phyloP scores from a whole-genome alignment of 2,888 invertebrate species.

The Mactromeris polynyma region DNA sequence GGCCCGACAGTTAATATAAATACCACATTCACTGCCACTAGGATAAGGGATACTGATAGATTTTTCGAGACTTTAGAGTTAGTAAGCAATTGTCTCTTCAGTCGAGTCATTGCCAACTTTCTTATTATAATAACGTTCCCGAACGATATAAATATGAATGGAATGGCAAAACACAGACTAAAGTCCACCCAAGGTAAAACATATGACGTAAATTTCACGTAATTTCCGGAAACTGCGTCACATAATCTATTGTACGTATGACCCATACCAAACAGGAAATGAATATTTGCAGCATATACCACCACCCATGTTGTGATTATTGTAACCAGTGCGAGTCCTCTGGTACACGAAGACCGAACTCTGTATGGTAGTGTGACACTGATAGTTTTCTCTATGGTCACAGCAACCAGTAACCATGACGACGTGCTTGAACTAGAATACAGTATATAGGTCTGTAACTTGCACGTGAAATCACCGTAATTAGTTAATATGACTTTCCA shows the following conservation, averaged over 20 bases:
- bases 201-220: conserved; percentile 34
- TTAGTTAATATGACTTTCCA: conserved; percentile 34
- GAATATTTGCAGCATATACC: conserved; percentile 38
- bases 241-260: conserved; percentile 46
- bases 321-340: neutral
- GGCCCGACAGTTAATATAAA: conserved; percentile 38
- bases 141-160: conserved; percentile 32
- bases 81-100: conserved; percentile 33
- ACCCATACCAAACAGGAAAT: conserved; percentile 50
- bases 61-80: conserved; percentile 26
- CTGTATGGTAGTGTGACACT: conserved; percentile 39
- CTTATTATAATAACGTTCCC: conserved; percentile 42
- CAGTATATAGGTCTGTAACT: conserved; percentile 42
- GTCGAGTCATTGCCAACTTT: conserved; percentile 30
- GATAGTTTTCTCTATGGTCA: conserved; percentile 41
- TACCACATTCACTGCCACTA: conserved; percentile 38
- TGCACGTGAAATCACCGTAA: conserved; percentile 37
- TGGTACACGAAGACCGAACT: conserved; percentile 35
- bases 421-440: conserved; percentile 48
- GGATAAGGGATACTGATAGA: conserved; percentile 33
- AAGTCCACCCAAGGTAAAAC: conserved; percentile 48
- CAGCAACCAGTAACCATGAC: conserved; percentile 43
- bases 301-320: conserved; percentile 30
- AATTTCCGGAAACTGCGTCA: conserved; percentile 12
- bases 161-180: conserved; percentile 38